phyloP scores from a whole-genome alignment of 2,888 invertebrate species.

The Nymphalis polychloros region DNA sequence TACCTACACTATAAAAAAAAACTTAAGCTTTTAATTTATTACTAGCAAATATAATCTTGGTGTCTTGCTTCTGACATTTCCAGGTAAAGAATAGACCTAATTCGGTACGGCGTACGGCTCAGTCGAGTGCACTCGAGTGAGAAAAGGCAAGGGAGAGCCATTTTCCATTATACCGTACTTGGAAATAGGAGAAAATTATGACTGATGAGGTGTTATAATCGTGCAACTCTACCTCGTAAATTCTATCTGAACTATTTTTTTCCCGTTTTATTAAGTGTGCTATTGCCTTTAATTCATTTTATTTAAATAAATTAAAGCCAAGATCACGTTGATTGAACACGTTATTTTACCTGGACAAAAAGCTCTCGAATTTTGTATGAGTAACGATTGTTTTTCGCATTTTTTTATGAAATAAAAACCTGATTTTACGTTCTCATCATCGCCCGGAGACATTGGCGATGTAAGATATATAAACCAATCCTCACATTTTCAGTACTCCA shows the following conservation, averaged over 20 bases:
- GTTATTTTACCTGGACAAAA: no score
- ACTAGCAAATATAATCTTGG: neutral
- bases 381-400: no score
- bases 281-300: neutral
- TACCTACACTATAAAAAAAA: no score
- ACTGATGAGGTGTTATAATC: conserved; percentile 1
- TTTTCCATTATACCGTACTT: conserved; percentile 10
- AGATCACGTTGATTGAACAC: no score
- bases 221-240: neutral
- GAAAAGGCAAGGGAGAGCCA: neutral
- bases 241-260: neutral
- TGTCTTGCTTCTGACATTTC: neutral
- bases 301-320: no score
- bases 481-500: no score
- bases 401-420: no score
- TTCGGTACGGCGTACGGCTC: neutral
- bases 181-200: conserved; percentile 3
- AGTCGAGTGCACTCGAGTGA: conserved; percentile 4
- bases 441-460: no score
- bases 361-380: no score
- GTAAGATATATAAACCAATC: no score
- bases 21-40: no score
- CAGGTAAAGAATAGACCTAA: neutral
- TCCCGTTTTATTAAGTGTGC: neutral
- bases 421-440: no score